These are phyloP conservation scores for Plebejus argus DNA, from an alignment of 2,888 invertebrate genomes.

Conservation along the genomic window DNA sequence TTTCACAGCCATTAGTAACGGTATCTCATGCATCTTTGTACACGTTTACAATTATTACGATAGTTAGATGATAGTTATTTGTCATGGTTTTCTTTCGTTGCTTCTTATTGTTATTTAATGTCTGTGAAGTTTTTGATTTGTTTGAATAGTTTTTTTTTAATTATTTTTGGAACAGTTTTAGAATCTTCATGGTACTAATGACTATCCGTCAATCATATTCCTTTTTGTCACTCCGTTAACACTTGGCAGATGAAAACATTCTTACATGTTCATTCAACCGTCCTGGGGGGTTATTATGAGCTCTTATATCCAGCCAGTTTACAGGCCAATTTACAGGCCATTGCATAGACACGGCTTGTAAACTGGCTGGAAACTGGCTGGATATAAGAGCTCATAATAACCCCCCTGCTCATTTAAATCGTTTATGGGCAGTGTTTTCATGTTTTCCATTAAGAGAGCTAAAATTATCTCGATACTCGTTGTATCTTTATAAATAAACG, in stretches of 20 bases:
- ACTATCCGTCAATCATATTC: background rate
- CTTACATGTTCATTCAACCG: slow-evolving; percentile 2
- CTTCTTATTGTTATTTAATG: background rate
- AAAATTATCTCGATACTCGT: slow-evolving; percentile 9
- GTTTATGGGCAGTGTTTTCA: background rate
- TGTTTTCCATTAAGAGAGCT: slow-evolving; percentile 11
- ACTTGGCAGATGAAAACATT: background rate
- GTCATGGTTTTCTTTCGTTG: background rate
- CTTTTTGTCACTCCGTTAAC: background rate
- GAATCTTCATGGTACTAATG: background rate
- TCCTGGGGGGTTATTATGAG: no score
- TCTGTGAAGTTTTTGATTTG: background rate
- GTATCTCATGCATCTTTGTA: background rate
- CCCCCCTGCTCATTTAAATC: background rate
- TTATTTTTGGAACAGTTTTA: background rate
- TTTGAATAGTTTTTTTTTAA: no score
- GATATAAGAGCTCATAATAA: no score
- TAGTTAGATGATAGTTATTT: no score
- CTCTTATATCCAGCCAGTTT: no score
- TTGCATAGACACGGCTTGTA: no score
- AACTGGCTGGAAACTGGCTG: no score
- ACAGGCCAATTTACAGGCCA: no score
- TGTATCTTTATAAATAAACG: slow-evolving; percentile 19
- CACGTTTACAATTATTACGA: background rate
- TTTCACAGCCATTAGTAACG: background rate